Evolutionary conservation across 2,888 invertebrate species (phyloP).

Genomic region (Chamaedrilus cognettii): DNA sequence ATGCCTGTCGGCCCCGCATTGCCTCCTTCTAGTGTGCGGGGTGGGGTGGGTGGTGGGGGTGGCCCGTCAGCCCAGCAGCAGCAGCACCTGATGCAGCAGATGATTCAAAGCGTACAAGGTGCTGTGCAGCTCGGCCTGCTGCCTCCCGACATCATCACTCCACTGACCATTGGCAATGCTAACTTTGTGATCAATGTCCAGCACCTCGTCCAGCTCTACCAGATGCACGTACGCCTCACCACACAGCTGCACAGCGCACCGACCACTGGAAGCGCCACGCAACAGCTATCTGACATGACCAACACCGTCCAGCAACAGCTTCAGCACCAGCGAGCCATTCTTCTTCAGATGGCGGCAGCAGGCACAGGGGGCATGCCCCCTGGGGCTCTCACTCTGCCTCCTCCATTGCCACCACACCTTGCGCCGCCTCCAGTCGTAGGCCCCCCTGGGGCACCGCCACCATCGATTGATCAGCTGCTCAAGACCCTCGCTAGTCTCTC

Average conservation of each 20-base stretch:
- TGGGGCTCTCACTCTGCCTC: too few relatives aligned
- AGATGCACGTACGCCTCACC: slow-evolving; percentile 16
- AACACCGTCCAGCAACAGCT: too few relatives aligned
- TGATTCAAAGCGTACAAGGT: slow-evolving; percentile 19
- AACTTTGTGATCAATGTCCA: slow-evolving; percentile 21
- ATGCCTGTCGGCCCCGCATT: too few relatives aligned
- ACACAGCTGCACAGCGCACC: too few relatives aligned
- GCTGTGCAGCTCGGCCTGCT: slow-evolving; percentile 21
- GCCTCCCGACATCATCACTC: slow-evolving; percentile 21
- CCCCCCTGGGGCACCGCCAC: slow-evolving; percentile 9
- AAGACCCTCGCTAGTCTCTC: slow-evolving; percentile 16
- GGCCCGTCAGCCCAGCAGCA: too few relatives aligned
- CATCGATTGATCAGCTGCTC: slow-evolving; percentile 3
- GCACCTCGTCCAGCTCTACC: slow-evolving; percentile 21
- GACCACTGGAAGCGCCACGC: slow-evolving; percentile 14
- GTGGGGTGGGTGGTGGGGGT: too few relatives aligned
- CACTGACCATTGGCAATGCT: slow-evolving; percentile 15
- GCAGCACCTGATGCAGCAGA: slow-evolving; percentile 26
- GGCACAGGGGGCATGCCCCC: too few relatives aligned
- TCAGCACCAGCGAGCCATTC: too few relatives aligned
- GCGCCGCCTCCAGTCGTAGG: too few relatives aligned
- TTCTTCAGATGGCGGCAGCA: background rate
- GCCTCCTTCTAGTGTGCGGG: too few relatives aligned
- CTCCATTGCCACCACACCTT: too few relatives aligned
- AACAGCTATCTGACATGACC: too few relatives aligned